Conservation (phyloP, 2,888 invertebrate species). For the Leptinotarsa haldemani region DNA sequence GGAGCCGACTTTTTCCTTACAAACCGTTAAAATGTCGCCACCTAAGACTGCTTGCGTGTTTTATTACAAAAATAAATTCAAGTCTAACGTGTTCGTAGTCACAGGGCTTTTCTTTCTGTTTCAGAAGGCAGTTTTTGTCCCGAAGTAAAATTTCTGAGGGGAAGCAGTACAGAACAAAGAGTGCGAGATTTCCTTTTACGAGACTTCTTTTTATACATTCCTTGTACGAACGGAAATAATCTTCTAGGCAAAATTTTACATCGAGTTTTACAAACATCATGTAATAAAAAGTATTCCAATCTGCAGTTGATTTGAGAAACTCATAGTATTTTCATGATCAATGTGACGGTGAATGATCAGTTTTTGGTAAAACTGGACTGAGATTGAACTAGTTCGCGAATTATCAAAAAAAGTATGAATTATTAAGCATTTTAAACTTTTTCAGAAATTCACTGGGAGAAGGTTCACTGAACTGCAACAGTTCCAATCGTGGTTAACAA, state of each 20-base stretch:
- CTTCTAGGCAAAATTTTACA: background rate
- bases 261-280: background rate
- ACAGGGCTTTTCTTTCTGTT: conserved; percentile 41
- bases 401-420: too few relatives aligned
- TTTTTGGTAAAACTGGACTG: too few relatives aligned
- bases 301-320: too few relatives aligned
- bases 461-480: too few relatives aligned
- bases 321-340: too few relatives aligned
- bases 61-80: conserved; percentile 60
- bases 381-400: too few relatives aligned
- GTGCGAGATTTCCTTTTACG: conserved; percentile 7
- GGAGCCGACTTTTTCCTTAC: conserved; percentile 47
- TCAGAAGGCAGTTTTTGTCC: conserved; percentile 21
- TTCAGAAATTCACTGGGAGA: too few relatives aligned
- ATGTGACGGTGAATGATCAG: too few relatives aligned
- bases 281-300: too few relatives aligned
- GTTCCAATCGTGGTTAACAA: too few relatives aligned
- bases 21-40: conserved; percentile 58
- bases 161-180: conserved; percentile 8
- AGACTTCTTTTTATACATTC: conserved; percentile 15
- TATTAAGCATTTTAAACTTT: too few relatives aligned
- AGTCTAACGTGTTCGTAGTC: conserved; percentile 46
- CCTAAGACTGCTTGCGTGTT: conserved; percentile 56
- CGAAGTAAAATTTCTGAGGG: conserved; percentile 6
- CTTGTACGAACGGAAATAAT: background rate